These are phyloP conservation scores for Macrophya annulata DNA, from an alignment of 2,888 invertebrate species.

Conservation along the genomic window DNA sequence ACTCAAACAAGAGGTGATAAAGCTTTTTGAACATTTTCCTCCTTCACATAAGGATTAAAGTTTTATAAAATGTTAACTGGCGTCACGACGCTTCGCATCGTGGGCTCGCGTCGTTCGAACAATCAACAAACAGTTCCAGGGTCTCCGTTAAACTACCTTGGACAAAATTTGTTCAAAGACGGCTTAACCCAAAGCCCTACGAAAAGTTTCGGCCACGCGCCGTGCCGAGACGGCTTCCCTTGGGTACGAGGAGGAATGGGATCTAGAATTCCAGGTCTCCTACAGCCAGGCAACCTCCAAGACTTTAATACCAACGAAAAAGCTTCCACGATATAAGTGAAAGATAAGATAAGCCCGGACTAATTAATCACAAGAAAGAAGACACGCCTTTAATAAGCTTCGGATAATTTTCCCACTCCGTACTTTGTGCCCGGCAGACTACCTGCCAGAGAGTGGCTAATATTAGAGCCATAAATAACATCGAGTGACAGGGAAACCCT, in stretches of 20 bases:
- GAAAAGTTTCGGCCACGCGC: slow-evolving; percentile 50
- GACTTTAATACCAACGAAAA: slow-evolving; percentile 52
- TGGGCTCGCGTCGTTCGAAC: not conserved
- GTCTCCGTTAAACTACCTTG: slow-evolving; percentile 27
- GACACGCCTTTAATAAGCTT: slow-evolving; percentile 57
- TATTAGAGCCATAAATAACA: slow-evolving; percentile 41
- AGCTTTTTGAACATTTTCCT: not conserved
- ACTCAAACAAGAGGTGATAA: not conserved
- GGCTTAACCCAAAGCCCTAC: slow-evolving; percentile 49
- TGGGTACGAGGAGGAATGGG: slow-evolving; percentile 23
- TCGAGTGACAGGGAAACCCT: slow-evolving; percentile 50
- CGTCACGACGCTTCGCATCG: not conserved
- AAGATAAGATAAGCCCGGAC: slow-evolving; percentile 55
- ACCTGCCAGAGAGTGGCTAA: slow-evolving; percentile 49
- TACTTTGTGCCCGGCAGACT: not conserved
- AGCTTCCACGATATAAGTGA: slow-evolving; percentile 51
- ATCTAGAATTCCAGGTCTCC: not conserved
- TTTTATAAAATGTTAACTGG: not conserved
- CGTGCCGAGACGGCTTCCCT: slow-evolving; percentile 35
- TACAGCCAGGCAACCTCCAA: slow-evolving; percentile 14
- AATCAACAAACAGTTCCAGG: slow-evolving; percentile 41
- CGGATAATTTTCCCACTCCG: slow-evolving; percentile 53
- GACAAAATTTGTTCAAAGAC: slow-evolving; percentile 48
- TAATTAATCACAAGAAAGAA: slow-evolving; percentile 58
- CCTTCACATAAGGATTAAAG: not conserved